Percentiles rank a stretch among this genome's conserved stretches.
phyloP scores from a whole-genome alignment of 1,140 invertebrate species.

The Drosophila varians region DNA sequence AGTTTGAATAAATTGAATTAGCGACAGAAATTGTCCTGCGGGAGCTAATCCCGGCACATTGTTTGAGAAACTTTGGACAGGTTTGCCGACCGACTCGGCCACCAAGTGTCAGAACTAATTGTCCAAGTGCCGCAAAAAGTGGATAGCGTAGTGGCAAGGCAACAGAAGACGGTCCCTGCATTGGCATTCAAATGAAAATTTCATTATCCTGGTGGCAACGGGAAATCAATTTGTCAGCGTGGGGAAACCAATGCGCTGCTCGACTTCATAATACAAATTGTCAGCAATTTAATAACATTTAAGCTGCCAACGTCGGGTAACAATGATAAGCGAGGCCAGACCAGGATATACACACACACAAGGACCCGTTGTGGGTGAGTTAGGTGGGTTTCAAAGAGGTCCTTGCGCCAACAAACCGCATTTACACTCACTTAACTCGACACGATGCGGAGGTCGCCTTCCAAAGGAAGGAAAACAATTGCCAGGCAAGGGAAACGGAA shows the following conservation, averaged over 20 bases:
- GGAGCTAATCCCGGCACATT: slow-evolving; percentile 47
- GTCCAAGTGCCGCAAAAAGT: slow-evolving; percentile 34
- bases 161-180: slow-evolving; percentile 1
- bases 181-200: slow-evolving; percentile 50
- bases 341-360: slow-evolving; percentile 2
- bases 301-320: slow-evolving; percentile 58
- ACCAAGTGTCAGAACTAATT: slow-evolving; percentile 59
- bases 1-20: slow-evolving; percentile 68
- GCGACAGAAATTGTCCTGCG: slow-evolving; percentile 42
- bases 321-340: slow-evolving; percentile 44
- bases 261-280: slow-evolving; percentile 64
- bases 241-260: slow-evolving; percentile 11
- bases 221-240: slow-evolving; percentile 67
- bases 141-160: neutral
- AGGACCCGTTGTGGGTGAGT: slow-evolving; percentile 21
- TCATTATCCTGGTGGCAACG: slow-evolving; percentile 51
- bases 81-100: slow-evolving; percentile 23
- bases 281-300: slow-evolving; percentile 78
- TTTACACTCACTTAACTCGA: slow-evolving; percentile 78
- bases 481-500: slow-evolving; percentile 30
- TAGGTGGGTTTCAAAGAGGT: slow-evolving; percentile 4
- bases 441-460: slow-evolving; percentile 43
- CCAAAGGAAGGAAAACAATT: slow-evolving; percentile 64
- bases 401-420: slow-evolving; percentile 61
- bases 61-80: slow-evolving; percentile 60